Evolutionary conservation across 1,140 invertebrate genomes (phyloP).

Genomic region (Polyergus mexicanus): DNA sequence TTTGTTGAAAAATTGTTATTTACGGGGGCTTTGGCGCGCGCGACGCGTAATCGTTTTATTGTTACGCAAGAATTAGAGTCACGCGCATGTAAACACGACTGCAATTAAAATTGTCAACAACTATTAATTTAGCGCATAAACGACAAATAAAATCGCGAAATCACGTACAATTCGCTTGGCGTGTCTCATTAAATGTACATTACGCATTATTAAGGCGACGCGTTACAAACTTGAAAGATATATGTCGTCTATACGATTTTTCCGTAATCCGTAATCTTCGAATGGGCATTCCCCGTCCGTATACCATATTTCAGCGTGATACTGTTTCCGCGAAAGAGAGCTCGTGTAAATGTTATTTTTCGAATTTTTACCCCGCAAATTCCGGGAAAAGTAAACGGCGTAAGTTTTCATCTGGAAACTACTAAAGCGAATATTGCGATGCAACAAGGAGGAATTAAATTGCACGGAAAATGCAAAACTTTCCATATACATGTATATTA

Average conservation of each 20-base stretch:
- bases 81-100: constrained; percentile 45
- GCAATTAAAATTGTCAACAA: constrained; percentile 50
- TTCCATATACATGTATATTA: background rate
- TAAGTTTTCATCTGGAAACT: constrained; percentile 17
- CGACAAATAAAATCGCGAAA: constrained; percentile 32
- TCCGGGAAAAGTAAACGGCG: background rate
- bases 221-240: background rate
- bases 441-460: constrained; percentile 38
- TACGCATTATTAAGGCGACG: constrained; percentile 6
- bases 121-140: constrained; percentile 45
- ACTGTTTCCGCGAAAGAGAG: background rate
- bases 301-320: constrained; percentile 23
- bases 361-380: constrained; percentile 24
- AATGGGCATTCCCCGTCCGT: constrained; percentile 1
- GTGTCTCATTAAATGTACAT: background rate
- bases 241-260: background rate
- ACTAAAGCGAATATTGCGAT: constrained; percentile 5
- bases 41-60: constrained; percentile 41
- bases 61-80: constrained; percentile 52
- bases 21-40: background rate
- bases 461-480: background rate
- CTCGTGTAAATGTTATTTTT: background rate
- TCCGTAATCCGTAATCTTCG: background rate
- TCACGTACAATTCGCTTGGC: constrained; percentile 11
- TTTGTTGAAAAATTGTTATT: constrained; percentile 70